Evolutionary conservation across 2,797 vertebrate species (phyloP).

Genomic region (Epinephelus awoara): DNA sequence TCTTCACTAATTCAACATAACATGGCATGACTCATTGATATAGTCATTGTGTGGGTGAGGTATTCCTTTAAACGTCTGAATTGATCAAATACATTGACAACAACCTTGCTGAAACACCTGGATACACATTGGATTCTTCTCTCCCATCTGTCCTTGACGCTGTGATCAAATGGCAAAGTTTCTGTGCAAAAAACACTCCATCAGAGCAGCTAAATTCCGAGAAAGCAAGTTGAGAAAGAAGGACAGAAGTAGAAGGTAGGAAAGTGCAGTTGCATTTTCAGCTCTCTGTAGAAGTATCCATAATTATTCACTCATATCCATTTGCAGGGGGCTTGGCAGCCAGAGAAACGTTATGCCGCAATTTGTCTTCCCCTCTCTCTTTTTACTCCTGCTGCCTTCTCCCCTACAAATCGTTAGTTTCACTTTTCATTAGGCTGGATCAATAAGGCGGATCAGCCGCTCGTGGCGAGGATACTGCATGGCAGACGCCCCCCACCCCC

Average conservation of each 20-base stretch:
- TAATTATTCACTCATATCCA: conserved; percentile 80
- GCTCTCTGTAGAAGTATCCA: conserved; percentile 55
- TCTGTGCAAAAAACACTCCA: not conserved
- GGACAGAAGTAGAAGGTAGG: conserved; percentile 3
- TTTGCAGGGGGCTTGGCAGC: conserved; percentile 70
- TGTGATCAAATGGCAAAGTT: conserved; percentile 12
- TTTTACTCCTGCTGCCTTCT: conserved; percentile 63
- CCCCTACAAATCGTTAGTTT: conserved; percentile 82
- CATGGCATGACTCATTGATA: no score
- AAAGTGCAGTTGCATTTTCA: conserved; percentile 40
- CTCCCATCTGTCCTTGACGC: conserved; percentile 3
- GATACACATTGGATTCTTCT: conserved; percentile 7
- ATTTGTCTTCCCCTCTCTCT: conserved; percentile 70
- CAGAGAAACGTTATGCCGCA: conserved; percentile 63
- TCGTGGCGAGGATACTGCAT: conserved; percentile 70
- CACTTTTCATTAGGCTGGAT: conserved; percentile 87
- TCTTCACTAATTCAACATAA: no score
- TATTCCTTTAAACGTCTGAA: conserved; percentile 11
- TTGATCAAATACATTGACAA: conserved; percentile 52
- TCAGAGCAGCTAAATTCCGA: conserved; percentile 27
- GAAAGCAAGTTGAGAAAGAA: not conserved
- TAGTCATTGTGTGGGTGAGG: no score
- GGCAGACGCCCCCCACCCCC: conserved; percentile 55
- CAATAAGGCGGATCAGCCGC: conserved; percentile 80
- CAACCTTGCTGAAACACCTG: conserved; percentile 14